A percentile compares a stretch with the other conserved stretches of the same genome.
Conservation (phyloP, 2,113 vertebrate genomes). For the Rattus norvegicus region DNA sequence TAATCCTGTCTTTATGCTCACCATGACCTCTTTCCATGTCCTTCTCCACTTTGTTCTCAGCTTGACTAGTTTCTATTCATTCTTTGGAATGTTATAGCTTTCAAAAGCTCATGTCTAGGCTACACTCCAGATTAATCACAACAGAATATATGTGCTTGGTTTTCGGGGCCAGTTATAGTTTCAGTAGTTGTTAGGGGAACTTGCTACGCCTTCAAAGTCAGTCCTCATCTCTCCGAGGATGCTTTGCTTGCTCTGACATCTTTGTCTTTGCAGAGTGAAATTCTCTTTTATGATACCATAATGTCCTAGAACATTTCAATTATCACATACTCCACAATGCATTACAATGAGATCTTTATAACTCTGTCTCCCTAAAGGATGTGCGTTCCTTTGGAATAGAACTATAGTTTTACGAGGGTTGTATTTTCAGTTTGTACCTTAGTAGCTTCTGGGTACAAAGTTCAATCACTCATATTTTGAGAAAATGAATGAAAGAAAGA, state of each 20-base stretch:
- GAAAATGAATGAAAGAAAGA: background rate
- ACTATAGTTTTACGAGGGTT: background rate
- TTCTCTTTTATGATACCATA: conserved; percentile 12
- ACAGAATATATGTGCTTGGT: background rate
- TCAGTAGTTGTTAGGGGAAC: background rate
- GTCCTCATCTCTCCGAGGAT: background rate
- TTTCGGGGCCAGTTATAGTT: background rate
- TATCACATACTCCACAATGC: background rate
- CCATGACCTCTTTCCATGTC: background rate
- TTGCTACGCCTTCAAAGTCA: background rate
- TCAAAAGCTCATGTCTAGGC: background rate
- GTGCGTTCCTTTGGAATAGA: background rate
- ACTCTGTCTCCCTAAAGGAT: background rate
- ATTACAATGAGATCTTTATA: conserved; percentile 57
- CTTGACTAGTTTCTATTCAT: background rate
- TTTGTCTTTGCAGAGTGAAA: conserved; percentile 5
- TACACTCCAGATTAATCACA: background rate
- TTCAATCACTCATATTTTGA: background rate
- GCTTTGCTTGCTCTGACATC: background rate
- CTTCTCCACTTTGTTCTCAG: background rate
- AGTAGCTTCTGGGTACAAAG: background rate
- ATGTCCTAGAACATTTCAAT: conserved; percentile 49
- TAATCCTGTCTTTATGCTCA: background rate
- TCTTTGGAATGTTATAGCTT: background rate
- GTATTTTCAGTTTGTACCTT: conserved; percentile 19